Evolutionary conservation across 1,140 invertebrate genomes (phyloP).

Genomic region (Brachionus manjavacas): DNA sequence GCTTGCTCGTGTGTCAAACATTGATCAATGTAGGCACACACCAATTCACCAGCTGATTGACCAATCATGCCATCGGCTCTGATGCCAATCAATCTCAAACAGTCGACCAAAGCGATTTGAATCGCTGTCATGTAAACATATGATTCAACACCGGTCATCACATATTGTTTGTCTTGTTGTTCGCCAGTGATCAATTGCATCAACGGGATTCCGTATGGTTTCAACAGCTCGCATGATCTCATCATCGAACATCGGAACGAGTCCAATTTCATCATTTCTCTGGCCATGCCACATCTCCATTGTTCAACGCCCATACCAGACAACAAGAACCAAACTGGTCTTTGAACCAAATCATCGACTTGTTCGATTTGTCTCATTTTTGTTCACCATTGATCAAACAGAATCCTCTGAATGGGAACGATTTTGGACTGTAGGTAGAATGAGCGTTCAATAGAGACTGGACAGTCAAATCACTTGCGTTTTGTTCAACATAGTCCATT

Average conservation of each 20-base stretch:
- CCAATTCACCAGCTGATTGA: conserved; percentile 71
- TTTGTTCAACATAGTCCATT: conserved; percentile 19
- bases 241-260: conserved; percentile 72
- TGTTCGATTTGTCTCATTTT: conserved; percentile 39
- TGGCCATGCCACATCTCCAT: conserved; percentile 59
- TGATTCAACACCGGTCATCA: conserved; percentile 81
- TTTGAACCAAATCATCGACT: conserved; percentile 45
- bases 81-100: conserved; percentile 70
- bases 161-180: conserved; percentile 58
- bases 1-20: conserved; percentile 85
- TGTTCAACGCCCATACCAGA: conserved; percentile 95
- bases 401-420: neutral
- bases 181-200: conserved; percentile 72
- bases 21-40: conserved; percentile 93
- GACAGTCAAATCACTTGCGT: neutral
- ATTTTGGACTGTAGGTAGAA: neutral
- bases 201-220: conserved; percentile 73
- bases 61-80: conserved; percentile 86
- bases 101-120: conserved; percentile 83
- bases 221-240: conserved; percentile 69
- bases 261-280: conserved; percentile 71
- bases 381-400: conserved; percentile 31
- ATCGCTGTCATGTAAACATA: conserved; percentile 89
- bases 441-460: conserved; percentile 18
- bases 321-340: conserved; percentile 87